Evolutionary conservation across 2,888 invertebrate genomes (phyloP).

Genomic region (Morinoia aosen): DNA sequence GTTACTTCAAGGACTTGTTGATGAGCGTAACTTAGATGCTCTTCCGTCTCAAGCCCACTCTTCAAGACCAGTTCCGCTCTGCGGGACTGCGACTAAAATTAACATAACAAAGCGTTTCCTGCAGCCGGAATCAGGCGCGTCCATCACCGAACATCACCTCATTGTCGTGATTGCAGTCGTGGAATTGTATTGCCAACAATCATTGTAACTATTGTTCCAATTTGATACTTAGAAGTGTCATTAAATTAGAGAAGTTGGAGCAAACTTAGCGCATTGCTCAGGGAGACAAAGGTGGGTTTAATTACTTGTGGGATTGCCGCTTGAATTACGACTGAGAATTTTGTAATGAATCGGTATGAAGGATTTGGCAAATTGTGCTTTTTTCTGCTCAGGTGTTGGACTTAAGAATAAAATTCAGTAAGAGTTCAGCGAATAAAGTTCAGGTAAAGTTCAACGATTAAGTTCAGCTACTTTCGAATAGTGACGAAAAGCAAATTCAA

Average conservation of each 20-base stretch:
- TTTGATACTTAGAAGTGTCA: background rate
- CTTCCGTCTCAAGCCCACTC: background rate
- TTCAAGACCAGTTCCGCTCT: background rate
- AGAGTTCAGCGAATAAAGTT: too few species aligned
- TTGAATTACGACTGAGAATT: background rate
- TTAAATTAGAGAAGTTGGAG: background rate
- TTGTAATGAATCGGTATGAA: background rate
- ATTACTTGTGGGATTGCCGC: background rate
- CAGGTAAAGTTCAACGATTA: too few species aligned
- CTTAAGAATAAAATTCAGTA: too few species aligned
- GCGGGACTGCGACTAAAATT: background rate
- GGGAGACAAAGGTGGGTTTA: background rate
- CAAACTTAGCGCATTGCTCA: background rate
- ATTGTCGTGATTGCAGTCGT: background rate
- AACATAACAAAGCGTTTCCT: background rate
- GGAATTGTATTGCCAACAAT: background rate
- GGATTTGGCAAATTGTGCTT: background rate
- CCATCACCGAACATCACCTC: background rate
- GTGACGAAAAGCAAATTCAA: too few species aligned
- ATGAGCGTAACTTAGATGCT: background rate
- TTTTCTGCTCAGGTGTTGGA: too few species aligned
- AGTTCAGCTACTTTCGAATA: too few species aligned
- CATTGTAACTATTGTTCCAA: background rate
- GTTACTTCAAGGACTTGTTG: too few species aligned
- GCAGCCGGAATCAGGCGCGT: background rate